Evolutionary conservation across 2,888 invertebrate species (phyloP).

Genomic region (Plusia festucae): DNA sequence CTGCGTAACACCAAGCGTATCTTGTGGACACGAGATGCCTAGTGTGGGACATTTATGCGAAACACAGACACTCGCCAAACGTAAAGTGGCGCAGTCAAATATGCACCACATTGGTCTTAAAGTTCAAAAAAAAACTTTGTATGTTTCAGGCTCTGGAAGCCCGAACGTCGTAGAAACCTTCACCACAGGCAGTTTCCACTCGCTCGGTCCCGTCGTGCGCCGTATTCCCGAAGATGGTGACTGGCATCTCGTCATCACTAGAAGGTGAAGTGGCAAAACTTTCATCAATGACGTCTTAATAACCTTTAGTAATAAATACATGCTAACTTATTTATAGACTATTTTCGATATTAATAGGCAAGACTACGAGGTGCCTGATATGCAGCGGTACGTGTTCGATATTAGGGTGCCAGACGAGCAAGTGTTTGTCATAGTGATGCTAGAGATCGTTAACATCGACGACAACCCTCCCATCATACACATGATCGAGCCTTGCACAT

Average conservation of each 20-base stretch:
- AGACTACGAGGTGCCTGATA: constrained; percentile 86
- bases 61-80: too few species aligned
- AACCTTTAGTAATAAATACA: too few species aligned
- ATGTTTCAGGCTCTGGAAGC: constrained; percentile 25
- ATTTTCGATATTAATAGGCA: constrained; percentile 74
- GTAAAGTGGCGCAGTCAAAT: too few species aligned
- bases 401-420: constrained; percentile 66
- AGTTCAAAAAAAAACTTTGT: too few species aligned
- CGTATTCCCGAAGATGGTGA: constrained; percentile 57
- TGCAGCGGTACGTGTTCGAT: constrained; percentile 81
- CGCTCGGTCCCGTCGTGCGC: constrained; percentile 71
- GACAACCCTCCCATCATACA: constrained; percentile 87
- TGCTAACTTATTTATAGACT: too few species aligned
- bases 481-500: constrained; percentile 76
- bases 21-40: too few species aligned
- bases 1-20: too few species aligned
- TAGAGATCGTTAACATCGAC: constrained; percentile 86
- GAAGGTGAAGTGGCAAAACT: constrained; percentile 65
- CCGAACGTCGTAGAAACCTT: constrained; percentile 69
- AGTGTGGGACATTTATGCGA: too few species aligned
- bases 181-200: constrained; percentile 61
- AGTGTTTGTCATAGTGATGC: constrained; percentile 72
- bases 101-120: too few species aligned
- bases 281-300: neutral
- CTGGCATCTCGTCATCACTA: constrained; percentile 79